Percentiles rank a stretch among this genome's conserved stretches.
Conservation (phyloP, 2,888 invertebrate species). For the Mesorhabditis spiculigera region DNA sequence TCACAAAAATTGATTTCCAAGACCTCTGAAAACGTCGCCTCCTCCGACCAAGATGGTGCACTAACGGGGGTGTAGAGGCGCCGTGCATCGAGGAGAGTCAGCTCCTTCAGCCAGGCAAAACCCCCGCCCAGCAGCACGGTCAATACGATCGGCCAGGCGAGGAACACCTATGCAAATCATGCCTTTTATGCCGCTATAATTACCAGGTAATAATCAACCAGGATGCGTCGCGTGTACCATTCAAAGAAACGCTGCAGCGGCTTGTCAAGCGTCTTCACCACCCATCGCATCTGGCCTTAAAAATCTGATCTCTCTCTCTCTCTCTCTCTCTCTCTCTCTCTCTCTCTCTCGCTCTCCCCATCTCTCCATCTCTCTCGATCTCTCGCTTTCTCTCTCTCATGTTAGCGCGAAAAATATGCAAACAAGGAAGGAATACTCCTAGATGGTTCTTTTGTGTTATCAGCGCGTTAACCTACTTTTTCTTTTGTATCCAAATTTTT, state of each 20-base stretch:
- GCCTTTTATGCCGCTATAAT: constrained; percentile 11
- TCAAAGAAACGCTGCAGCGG: constrained; percentile 46
- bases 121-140: constrained; percentile 46
- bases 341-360: no score
- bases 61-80: constrained; percentile 66
- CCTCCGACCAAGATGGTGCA: constrained; percentile 78
- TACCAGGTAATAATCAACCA: constrained; percentile 52
- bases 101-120: constrained; percentile 48
- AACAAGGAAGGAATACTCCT: no score
- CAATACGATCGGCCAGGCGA: constrained; percentile 45
- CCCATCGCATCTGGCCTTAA: constrained; percentile 38
- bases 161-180: constrained; percentile 37
- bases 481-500: no score
- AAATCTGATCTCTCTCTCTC: no score
- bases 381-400: no score
- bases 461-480: no score
- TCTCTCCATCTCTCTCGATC: no score
- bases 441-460: no score
- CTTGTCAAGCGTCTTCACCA: constrained; percentile 50
- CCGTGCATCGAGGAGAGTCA: constrained; percentile 69
- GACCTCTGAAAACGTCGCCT: constrained; percentile 69
- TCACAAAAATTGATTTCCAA: neutral
- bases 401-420: no score
- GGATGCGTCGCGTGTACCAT: constrained; percentile 45
- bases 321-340: no score